A percentile compares a stretch with the other conserved stretches of the same genome.
Evolutionary conservation across 2,113 vertebrate genomes (phyloP).

Genomic region (Rhadina sibilatrix): DNA sequence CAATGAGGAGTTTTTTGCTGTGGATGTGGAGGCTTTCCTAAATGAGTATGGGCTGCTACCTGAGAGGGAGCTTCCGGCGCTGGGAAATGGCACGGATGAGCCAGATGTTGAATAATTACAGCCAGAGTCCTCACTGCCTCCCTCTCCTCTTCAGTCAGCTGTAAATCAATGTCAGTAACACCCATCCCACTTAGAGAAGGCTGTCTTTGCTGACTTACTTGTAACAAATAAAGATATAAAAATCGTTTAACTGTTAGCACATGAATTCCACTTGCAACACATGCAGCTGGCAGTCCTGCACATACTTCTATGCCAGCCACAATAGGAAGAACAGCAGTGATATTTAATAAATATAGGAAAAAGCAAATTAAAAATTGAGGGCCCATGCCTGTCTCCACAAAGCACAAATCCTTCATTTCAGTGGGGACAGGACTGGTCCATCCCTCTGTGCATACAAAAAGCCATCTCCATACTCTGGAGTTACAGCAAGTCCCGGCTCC

Average conservation of each 20-base stretch:
- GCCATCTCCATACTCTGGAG: not conserved
- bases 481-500: not conserved
- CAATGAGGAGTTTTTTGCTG: conserved; percentile 89
- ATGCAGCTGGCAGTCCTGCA: not conserved
- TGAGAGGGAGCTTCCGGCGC: conserved; percentile 78
- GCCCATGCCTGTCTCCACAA: not conserved
- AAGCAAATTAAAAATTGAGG: not conserved
- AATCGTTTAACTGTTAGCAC: not conserved
- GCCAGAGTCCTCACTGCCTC: not conserved
- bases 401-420: not conserved
- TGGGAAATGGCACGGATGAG: conserved; percentile 71
- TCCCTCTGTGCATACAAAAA: not conserved
- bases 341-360: not conserved
- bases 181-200: conserved; percentile 53
- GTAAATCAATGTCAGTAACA: not conserved
- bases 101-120: conserved; percentile 80
- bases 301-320: not conserved
- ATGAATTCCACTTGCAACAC: not conserved
- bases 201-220: not conserved
- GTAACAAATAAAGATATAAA: not conserved
- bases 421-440: not conserved
- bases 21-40: conserved; percentile 91
- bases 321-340: not conserved
- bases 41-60: conserved; percentile 94
- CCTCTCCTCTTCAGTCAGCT: not conserved